Percentiles rank a stretch among this genome's conserved stretches.
Conservation (phyloP, 2,797 vertebrate genomes). For the Poeciliopsis paucimaculata region DNA sequence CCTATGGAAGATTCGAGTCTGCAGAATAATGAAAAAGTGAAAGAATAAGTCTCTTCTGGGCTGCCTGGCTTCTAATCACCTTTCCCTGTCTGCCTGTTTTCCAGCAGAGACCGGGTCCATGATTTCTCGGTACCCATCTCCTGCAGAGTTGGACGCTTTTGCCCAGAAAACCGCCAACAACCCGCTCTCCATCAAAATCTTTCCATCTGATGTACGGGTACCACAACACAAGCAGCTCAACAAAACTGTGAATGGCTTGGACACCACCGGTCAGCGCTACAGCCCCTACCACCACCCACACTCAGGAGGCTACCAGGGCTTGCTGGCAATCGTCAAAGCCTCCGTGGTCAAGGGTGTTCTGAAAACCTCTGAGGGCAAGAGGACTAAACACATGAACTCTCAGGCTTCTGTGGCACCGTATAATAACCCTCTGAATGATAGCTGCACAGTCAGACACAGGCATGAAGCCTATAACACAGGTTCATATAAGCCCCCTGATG, state of each 20-base stretch:
- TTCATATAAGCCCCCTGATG: conserved; percentile 87
- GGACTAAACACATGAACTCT: conserved; percentile 90
- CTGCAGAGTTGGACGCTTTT: conserved; percentile 95
- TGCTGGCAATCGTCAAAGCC: conserved; percentile 89
- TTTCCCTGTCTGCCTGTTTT: conserved; percentile 42
- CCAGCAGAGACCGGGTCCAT: conserved; percentile 86
- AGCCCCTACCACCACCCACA: conserved; percentile 86
- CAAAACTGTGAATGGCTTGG: conserved; percentile 94
- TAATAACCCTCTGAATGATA: conserved; percentile 85
- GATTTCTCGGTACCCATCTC: conserved; percentile 91
- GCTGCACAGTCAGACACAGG: conserved; percentile 85
- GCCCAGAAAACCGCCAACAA: conserved; percentile 94
- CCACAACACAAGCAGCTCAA: conserved; percentile 97
- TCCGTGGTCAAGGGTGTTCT: conserved; percentile 83
- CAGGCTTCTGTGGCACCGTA: conserved; percentile 89
- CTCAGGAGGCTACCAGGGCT: conserved; percentile 87
- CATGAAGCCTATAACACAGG: conserved; percentile 82
- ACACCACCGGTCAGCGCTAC: conserved; percentile 90
- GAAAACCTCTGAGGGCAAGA: conserved; percentile 91
- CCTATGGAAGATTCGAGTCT: conserved; percentile 42
- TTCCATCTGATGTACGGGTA: conserved; percentile 94
- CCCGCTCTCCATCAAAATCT: conserved; percentile 97
- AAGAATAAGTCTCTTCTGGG: conserved; percentile 37
- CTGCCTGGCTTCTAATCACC: conserved; percentile 25
- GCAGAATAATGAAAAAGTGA: conserved; percentile 12